Evolutionary conservation across 2,113 vertebrate genomes (phyloP).

Genomic region (Apodemus speciosus): DNA sequence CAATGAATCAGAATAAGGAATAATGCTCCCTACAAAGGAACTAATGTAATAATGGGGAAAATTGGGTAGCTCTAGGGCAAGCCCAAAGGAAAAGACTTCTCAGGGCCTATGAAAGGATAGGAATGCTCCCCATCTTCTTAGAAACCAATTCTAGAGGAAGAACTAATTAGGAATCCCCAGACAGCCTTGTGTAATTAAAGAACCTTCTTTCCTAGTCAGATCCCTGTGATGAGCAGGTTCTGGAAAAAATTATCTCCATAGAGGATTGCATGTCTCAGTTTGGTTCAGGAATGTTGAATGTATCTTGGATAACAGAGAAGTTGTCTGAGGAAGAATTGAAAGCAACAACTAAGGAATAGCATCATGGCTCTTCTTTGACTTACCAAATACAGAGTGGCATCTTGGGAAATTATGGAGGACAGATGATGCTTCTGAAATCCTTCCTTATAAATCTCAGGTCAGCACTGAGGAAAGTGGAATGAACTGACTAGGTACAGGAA

Average conservation of each 20-base stretch:
- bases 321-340: not conserved
- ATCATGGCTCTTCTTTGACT: not conserved
- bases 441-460: not conserved
- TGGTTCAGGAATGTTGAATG: not conserved
- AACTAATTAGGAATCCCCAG: not conserved
- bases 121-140: not conserved
- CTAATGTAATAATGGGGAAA: not conserved
- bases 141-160: conserved; percentile 32
- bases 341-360: not conserved
- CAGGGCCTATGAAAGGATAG: not conserved
- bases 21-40: not conserved
- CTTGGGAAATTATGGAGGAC: not conserved
- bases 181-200: not conserved
- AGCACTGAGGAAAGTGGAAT: not conserved
- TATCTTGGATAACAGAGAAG: not conserved
- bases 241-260: not conserved
- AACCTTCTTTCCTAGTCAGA: conserved; percentile 10
- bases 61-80: not conserved
- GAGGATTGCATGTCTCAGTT: not conserved
- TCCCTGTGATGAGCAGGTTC: not conserved
- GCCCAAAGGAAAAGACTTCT: not conserved
- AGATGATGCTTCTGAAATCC: not conserved
- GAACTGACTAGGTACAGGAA: not conserved
- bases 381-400: not conserved
- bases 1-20: not conserved